Conservation (phyloP, 2,888 invertebrate species). For the Ditula angustiorana region DNA sequence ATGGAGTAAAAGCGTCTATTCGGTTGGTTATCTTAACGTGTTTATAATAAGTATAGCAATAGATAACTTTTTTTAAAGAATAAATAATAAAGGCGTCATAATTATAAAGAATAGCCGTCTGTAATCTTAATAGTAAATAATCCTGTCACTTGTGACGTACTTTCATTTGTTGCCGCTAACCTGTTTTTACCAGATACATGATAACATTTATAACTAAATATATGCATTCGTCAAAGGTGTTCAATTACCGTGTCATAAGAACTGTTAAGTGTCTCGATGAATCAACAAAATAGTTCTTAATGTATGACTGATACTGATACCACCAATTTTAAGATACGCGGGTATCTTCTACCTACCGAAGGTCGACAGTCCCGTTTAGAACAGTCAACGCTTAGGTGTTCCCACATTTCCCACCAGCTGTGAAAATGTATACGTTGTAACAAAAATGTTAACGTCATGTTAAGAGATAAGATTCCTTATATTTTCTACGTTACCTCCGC, state of each 20-base stretch:
- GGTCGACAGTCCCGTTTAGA: neutral
- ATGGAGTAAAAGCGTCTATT: neutral
- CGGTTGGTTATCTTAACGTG: too few species aligned
- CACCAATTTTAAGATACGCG: neutral
- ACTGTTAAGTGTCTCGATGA: neutral
- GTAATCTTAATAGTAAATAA: too few species aligned
- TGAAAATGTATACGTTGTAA: neutral
- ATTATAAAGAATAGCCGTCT: too few species aligned
- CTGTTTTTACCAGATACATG: neutral
- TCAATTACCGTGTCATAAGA: neutral
- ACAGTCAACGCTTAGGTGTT: conserved; percentile 1
- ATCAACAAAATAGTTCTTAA: neutral
- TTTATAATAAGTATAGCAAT: too few species aligned
- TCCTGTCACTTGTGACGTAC: neutral
- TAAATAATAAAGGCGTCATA: neutral
- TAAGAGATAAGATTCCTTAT: conserved; percentile 17
- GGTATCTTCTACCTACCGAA: neutral
- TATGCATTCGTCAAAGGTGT: neutral
- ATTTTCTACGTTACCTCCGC: neutral
- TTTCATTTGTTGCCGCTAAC: neutral
- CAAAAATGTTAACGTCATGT: conserved; percentile 15
- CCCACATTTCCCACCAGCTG: conserved; percentile 20
- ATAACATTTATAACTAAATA: neutral
- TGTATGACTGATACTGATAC: neutral
- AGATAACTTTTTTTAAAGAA: too few species aligned